Evolutionary conservation across 2,113 vertebrate genomes (phyloP).

Genomic region (Hippolais icterina): DNA sequence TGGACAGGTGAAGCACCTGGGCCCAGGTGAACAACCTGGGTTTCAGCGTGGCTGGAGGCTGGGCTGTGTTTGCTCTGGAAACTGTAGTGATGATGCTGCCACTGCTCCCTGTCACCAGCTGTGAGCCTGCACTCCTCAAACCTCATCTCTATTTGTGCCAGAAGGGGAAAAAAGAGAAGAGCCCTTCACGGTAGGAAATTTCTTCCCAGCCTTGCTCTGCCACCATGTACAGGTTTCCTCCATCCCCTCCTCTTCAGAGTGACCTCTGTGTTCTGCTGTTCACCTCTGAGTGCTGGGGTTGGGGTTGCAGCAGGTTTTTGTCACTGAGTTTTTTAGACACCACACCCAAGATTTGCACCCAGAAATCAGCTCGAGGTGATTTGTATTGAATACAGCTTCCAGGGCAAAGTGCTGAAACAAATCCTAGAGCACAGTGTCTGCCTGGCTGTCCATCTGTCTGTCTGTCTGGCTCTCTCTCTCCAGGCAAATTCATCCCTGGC

Average conservation of each 20-base stretch:
- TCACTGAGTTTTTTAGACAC: fast-evolving
- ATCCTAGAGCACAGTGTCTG: fast-evolving
- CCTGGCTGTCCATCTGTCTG: neutral
- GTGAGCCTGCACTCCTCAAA: neutral
- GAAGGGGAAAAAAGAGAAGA: neutral
- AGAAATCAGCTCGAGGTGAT: neutral
- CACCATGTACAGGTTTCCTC: neutral
- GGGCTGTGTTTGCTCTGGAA: neutral
- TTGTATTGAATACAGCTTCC: neutral
- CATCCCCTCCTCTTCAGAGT: neutral
- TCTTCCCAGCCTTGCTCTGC: neutral
- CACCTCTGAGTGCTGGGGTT: neutral
- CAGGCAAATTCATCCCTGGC: neutral
- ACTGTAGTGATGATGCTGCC: fast-evolving
- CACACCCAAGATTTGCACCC: neutral
- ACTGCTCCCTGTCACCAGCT: neutral
- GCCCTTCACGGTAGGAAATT: neutral
- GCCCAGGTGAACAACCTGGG: neutral
- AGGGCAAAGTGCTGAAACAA: neutral
- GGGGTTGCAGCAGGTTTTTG: neutral
- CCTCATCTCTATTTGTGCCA: neutral
- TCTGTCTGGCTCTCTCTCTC: neutral
- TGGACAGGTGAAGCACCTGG: neutral
- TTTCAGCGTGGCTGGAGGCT: fast-evolving
- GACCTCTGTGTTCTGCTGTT: fast-evolving